These are phyloP conservation scores for Mormyrus iriodes DNA, from an alignment of 2,113 vertebrate species.

Conservation along the genomic window DNA sequence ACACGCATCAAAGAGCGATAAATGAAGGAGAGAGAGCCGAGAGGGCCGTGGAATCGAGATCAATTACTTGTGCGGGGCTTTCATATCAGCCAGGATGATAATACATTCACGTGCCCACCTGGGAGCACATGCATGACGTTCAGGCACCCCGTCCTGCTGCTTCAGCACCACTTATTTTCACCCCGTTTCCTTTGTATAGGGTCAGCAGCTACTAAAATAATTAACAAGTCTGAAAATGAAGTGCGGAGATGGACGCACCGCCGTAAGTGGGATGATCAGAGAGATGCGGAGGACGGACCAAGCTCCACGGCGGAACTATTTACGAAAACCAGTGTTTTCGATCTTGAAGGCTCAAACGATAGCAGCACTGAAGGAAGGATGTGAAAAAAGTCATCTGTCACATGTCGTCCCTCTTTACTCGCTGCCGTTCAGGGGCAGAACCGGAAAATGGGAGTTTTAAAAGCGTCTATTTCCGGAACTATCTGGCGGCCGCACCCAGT, in stretches of 20 bases:
- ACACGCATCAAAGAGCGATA: neutral
- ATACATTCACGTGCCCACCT: constrained; percentile 2
- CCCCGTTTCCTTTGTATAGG: neutral
- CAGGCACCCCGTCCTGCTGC: neutral
- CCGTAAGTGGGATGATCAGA: neutral
- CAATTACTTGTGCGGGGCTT: neutral
- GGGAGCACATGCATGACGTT: neutral
- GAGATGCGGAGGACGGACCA: constrained; percentile 5
- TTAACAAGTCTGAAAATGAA: neutral
- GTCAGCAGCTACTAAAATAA: neutral
- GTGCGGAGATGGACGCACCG: neutral
- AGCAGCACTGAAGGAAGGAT: constrained; percentile 14
- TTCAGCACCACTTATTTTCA: neutral
- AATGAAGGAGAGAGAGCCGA: neutral
- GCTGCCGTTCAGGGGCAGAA: constrained; percentile 42
- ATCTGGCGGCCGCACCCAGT: constrained; percentile 62
- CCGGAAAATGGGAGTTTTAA: constrained; percentile 63
- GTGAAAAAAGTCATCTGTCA: constrained; percentile 22
- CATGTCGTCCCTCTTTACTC: constrained; percentile 22
- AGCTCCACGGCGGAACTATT: neutral
- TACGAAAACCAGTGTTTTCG: constrained; percentile 15
- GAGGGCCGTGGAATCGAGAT: neutral
- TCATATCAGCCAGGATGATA: neutral
- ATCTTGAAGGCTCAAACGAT: neutral
- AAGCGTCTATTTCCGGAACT: constrained; percentile 66